phyloP scores from a whole-genome alignment of 1,140 invertebrate species.

The Watersipora subatra region DNA sequence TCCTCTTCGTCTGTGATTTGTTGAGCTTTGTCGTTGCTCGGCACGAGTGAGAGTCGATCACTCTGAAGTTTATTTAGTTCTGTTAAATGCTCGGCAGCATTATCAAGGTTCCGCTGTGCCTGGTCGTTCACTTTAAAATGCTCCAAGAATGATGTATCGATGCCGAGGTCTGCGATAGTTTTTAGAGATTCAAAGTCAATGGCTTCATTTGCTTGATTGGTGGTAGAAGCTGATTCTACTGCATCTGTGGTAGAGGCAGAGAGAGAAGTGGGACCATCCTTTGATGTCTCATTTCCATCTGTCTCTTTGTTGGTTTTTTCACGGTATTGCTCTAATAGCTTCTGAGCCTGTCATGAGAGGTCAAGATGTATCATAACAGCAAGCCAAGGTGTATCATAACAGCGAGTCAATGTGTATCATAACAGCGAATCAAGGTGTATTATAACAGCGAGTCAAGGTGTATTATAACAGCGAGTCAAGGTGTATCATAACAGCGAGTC shows the following conservation, averaged over 20 bases:
- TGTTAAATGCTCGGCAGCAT: not conserved
- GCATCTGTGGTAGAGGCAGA: not conserved
- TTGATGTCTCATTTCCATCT: not conserved
- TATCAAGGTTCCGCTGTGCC: not conserved
- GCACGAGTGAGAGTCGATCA: not conserved
- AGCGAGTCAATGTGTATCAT: not conserved
- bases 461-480: too few relatives aligned
- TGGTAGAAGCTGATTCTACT: slow-evolving; percentile 15
- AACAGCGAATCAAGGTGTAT: not conserved
- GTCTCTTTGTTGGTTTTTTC: not conserved
- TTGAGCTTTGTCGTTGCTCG: not conserved
- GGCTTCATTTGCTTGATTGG: slow-evolving; percentile 47
- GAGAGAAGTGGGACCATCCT: not conserved
- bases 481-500: too few relatives aligned
- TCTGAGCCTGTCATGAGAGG: slow-evolving; percentile 4
- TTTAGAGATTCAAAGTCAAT: slow-evolving; percentile 59
- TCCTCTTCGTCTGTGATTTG: not conserved
- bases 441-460: too few relatives aligned
- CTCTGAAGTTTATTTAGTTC: not conserved
- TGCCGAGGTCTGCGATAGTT: slow-evolving; percentile 59
- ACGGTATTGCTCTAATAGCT: not conserved
- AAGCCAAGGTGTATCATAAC: too few relatives aligned
- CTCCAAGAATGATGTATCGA: slow-evolving; percentile 68
- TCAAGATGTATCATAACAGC: too few relatives aligned
- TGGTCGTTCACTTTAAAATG: slow-evolving; percentile 45